Base-by-base conservation (phyloP, 2,797 vertebrate genomes). In the Phoebastria nigripes region DNA sequence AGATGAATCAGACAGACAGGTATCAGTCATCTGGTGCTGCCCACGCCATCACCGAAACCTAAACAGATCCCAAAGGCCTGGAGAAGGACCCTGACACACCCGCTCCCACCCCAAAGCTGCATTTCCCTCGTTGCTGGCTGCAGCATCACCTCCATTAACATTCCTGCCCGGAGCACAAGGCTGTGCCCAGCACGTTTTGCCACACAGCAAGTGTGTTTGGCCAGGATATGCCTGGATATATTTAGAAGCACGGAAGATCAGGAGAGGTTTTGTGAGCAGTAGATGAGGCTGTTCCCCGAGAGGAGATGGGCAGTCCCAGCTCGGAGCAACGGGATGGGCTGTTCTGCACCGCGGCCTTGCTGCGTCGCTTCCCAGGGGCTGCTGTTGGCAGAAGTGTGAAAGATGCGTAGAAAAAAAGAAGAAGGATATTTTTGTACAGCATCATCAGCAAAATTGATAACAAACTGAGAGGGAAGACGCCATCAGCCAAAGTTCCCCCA, bases 151-250 rank as follows among this genome's bases (percentile, higher is more conserved):
- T 8, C 42, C 15, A 33, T 44, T 12, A 47, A 76, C 41, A 21
- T 18, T 66, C 73, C 63, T 42, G 55, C 44, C 49, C 33, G 52
- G n/a, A 61, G 31, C 35, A 16, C 6, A 6, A 29, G 46, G 26
- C 39, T 5, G 2, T 5, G 42, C 37, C 20, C 37, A 9, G 49
- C 5, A 3, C 3, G 2, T 37, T 59, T 24, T 4, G 2, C 37
- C 20, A 11, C 1, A 0, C 1, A 0, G 65, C 58, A 35, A 15
- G 37, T 15, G 37, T 8, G 39, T 2, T 25, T 2, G 13, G 21
- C 49, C 37, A 25, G 54, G 33, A 22, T 33, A 5, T 6, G 26
- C 52, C 52, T 11, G 63, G 46, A 29, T 24, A 42, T 28, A 33
- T 51, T 21, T 9, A 19, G 74, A 28, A 71, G 70, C 10, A 3